Percentiles rank a stretch among this genome's conserved stretches.
phyloP scores from a whole-genome alignment of 2,113 vertebrate genomes.

The Numida meleagris region DNA sequence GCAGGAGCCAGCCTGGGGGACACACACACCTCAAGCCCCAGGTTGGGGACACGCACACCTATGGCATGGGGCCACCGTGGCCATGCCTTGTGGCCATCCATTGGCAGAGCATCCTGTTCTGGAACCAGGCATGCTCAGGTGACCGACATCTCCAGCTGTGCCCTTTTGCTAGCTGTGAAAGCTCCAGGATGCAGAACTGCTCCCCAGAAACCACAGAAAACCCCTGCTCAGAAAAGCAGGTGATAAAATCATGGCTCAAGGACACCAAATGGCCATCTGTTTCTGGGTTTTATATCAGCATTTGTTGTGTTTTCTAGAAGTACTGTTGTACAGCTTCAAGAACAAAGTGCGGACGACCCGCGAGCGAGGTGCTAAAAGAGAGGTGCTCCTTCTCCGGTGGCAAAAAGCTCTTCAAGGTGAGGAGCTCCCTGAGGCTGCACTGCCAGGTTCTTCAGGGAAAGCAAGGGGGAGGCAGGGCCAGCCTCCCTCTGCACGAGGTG shows the following conservation, averaged over 20 bases:
- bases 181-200: background rate
- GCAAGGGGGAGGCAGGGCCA: background rate
- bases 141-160: background rate
- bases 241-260: background rate
- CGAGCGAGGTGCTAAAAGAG: background rate
- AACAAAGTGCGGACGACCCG: background rate
- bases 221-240: background rate
- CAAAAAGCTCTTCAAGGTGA: background rate
- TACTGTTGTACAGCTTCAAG: background rate
- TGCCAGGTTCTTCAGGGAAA: background rate
- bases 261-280: background rate
- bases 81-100: background rate
- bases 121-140: fast-evolving
- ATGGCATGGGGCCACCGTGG: background rate
- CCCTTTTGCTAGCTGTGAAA: background rate
- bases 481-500: background rate
- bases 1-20: slow-evolving; percentile 53
- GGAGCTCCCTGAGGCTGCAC: background rate
- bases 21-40: slow-evolving; percentile 18
- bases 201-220: background rate
- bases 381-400: background rate
- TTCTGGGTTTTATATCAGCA: background rate
- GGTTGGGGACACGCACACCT: background rate
- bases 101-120: background rate
- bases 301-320: background rate